These are phyloP conservation scores for Augochlora pura DNA, from an alignment of 1,140 invertebrate species.

Conservation along the genomic window DNA sequence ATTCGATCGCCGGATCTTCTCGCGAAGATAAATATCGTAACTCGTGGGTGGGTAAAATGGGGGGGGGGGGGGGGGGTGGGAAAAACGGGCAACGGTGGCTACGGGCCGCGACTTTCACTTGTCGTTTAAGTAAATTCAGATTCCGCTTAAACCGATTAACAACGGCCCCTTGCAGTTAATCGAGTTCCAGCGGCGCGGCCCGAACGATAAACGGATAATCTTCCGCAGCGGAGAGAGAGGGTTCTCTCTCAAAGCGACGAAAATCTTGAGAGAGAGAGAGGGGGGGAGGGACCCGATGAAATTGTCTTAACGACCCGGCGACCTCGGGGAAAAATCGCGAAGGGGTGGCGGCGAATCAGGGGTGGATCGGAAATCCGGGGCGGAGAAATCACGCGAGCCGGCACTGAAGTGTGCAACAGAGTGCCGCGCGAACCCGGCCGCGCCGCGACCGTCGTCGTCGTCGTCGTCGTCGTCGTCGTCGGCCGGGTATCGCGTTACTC, in stretches of 20 bases:
- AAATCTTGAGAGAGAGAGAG: not conserved
- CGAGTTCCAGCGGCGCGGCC: conserved; percentile 43
- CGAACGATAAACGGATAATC: conserved; percentile 52
- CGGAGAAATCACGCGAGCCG: too few relatives aligned
- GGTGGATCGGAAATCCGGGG: too few relatives aligned
- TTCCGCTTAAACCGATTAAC: conserved; percentile 54
- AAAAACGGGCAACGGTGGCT: conserved; percentile 4
- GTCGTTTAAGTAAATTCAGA: conserved; percentile 56
- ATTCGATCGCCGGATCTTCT: too few relatives aligned
- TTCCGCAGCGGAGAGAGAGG: not conserved
- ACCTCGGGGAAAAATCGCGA: not conserved
- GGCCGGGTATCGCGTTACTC: not conserved
- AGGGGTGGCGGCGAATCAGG: not conserved
- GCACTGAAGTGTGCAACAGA: too few relatives aligned
- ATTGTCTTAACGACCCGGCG: not conserved
- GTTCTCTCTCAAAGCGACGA: not conserved
- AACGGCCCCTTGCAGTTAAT: conserved; percentile 52
- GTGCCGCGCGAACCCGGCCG: too few relatives aligned
- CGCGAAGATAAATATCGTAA: too few relatives aligned
- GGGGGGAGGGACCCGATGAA: not conserved
- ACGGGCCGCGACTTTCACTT: conserved; percentile 32
- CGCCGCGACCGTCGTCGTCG: too few relatives aligned
- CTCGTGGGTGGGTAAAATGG: not conserved
- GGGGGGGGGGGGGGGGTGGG: too few relatives aligned
- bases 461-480: too few relatives aligned